Evolutionary conservation across 2,797 vertebrate species (phyloP).

Genomic region (Cephalopachus bancanus): DNA sequence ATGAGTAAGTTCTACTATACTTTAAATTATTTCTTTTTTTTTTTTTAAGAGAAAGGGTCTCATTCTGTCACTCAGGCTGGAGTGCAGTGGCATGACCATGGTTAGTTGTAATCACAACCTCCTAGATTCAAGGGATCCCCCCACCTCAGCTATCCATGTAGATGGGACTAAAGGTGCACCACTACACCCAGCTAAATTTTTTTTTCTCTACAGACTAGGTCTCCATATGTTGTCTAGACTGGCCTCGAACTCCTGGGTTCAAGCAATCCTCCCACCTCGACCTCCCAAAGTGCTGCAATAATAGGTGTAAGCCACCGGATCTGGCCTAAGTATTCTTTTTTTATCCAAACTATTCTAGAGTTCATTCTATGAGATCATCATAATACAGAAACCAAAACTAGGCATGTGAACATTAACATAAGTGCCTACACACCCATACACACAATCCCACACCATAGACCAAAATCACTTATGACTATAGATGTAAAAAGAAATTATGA

Average conservation of each 20-base stretch:
- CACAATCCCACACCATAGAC: background rate
- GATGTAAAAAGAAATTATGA: background rate
- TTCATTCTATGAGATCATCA: background rate
- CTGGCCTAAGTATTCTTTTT: background rate
- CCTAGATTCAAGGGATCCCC: background rate
- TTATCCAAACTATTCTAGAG: slow-evolving; percentile 6
- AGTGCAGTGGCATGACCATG: background rate
- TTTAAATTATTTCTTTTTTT: background rate
- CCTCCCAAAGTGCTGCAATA: background rate
- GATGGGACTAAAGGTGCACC: background rate
- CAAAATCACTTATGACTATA: background rate
- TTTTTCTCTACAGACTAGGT: background rate
- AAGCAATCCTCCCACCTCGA: background rate
- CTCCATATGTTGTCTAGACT: background rate
- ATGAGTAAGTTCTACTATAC: background rate
- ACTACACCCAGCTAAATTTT: background rate
- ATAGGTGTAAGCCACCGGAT: background rate
- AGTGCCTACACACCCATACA: background rate
- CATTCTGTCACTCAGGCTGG: background rate
- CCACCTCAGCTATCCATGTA: background rate
- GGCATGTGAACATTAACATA: background rate
- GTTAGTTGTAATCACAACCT: background rate
- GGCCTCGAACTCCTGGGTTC: background rate
- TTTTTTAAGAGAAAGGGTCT: background rate
- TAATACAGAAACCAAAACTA: background rate